Evolutionary conservation across 2,113 vertebrate genomes (phyloP).

Genomic region (Corythoichthys intestinalis): DNA sequence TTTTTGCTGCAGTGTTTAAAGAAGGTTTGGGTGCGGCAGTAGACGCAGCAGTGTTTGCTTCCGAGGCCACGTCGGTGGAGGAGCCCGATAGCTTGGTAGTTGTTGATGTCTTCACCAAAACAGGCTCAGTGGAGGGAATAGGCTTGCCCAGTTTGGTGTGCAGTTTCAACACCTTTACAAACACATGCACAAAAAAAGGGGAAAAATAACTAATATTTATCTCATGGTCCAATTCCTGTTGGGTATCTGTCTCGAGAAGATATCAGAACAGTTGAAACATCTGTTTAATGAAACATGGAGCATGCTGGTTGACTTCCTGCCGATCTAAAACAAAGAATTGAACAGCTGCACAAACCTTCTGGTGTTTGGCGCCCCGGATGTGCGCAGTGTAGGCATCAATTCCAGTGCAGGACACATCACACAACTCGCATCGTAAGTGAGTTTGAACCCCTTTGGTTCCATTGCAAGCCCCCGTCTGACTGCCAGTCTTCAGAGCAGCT

Average conservation of each 20-base stretch:
- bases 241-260: constrained; percentile 23
- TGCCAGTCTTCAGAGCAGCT: constrained; percentile 68
- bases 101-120: constrained; percentile 65
- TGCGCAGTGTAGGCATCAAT: constrained; percentile 70
- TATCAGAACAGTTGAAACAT: constrained; percentile 26
- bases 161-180: constrained; percentile 78
- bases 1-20: constrained; percentile 19
- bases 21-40: constrained; percentile 37
- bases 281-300: constrained; percentile 8
- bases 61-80: constrained; percentile 22
- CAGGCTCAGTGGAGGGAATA: constrained; percentile 76
- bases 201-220: constrained; percentile 22
- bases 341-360: constrained; percentile 68
- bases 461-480: constrained; percentile 44
- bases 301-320: background rate
- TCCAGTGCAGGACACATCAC: constrained; percentile 75
- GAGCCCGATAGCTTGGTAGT: constrained; percentile 50
- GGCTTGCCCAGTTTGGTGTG: constrained; percentile 83
- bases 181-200: constrained; percentile 26
- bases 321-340: background rate
- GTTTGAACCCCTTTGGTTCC: constrained; percentile 64
- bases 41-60: constrained; percentile 18
- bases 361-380: constrained; percentile 74
- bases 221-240: constrained; percentile 17
- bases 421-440: constrained; percentile 76